Percentiles rank a stretch among this genome's conserved stretches.
phyloP scores from a whole-genome alignment of 2,113 vertebrate species.

The Xiphophorus couchianus region DNA sequence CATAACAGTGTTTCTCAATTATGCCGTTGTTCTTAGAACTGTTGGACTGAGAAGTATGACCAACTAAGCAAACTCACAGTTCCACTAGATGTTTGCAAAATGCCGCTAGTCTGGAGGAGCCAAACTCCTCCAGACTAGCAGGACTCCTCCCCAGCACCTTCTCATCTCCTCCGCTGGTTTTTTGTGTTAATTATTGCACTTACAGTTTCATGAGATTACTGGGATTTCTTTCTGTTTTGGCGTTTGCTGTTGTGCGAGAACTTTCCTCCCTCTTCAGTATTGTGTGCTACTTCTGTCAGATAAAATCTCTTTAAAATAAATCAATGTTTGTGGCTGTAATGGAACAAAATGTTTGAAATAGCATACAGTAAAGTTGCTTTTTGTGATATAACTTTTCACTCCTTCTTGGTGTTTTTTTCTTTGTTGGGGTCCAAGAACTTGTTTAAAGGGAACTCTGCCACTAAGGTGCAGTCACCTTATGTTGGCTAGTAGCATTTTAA shows the following conservation, averaged over 20 bases:
- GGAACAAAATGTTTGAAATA: background rate
- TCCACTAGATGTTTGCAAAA: too few relatives aligned
- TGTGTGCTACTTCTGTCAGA: background rate
- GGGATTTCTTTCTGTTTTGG: too few relatives aligned
- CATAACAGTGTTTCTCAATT: too few relatives aligned
- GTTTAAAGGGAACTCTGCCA: conserved; percentile 6
- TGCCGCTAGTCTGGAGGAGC: too few relatives aligned
- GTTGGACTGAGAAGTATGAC: too few relatives aligned
- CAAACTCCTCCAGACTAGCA: too few relatives aligned
- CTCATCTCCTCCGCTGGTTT: too few relatives aligned
- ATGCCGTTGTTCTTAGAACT: too few relatives aligned
- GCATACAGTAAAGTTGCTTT: conserved; percentile 5
- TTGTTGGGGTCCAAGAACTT: conserved; percentile 10
- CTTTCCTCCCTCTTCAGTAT: background rate
- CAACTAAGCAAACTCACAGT: too few relatives aligned
- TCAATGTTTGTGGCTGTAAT: background rate
- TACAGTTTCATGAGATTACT: too few relatives aligned
- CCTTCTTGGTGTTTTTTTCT: background rate
- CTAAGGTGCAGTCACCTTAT: conserved; percentile 33
- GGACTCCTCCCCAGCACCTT: too few relatives aligned
- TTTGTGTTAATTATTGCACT: too few relatives aligned
- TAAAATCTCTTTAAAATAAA: background rate
- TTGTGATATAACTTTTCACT: background rate
- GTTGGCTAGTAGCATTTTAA: conserved; percentile 30
- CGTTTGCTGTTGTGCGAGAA: background rate